A percentile compares a stretch with the other conserved stretches of the same genome.
Evolutionary conservation across 2,888 invertebrate genomes (phyloP).

Genomic region (Acleris laterana): DNA sequence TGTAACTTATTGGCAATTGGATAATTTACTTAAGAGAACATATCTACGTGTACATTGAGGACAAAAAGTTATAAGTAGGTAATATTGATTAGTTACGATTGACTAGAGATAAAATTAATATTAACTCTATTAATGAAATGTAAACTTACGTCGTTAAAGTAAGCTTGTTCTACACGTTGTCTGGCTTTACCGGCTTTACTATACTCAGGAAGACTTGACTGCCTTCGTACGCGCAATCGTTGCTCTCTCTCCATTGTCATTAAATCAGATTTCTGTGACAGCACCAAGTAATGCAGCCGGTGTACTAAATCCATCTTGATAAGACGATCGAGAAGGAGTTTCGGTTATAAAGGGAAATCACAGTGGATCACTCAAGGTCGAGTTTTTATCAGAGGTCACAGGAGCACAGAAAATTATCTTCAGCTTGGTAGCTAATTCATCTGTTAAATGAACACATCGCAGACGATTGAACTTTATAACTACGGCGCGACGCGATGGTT

Average conservation of each 20-base stretch:
- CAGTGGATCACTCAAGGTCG: slow-evolving; percentile 22
- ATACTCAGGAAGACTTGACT: slow-evolving; percentile 80
- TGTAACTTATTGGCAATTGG: too few relatives aligned
- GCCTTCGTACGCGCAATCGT: slow-evolving; percentile 74
- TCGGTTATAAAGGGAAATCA: slow-evolving; percentile 32
- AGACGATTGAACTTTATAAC: slow-evolving; percentile 4
- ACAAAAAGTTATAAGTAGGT: background rate
- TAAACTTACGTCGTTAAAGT: slow-evolving; percentile 79
- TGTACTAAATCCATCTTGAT: slow-evolving; percentile 78
- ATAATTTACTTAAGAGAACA: too few relatives aligned
- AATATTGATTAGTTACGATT: too few relatives aligned
- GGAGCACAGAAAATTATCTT: slow-evolving; percentile 14
- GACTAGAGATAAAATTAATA: background rate
- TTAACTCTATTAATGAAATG: background rate
- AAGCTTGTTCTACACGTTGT: slow-evolving; percentile 73
- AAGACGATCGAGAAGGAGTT: background rate
- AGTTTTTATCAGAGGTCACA: slow-evolving; percentile 27
- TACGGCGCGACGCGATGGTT: slow-evolving; percentile 3
- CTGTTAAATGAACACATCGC: slow-evolving; percentile 12
- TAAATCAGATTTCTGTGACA: slow-evolving; percentile 80
- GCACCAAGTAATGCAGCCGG: slow-evolving; percentile 77
- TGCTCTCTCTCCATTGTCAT: slow-evolving; percentile 81
- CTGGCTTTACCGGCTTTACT: slow-evolving; percentile 71
- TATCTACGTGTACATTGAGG: background rate
- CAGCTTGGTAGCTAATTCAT: slow-evolving; percentile 11